Conservation (phyloP, 2,888 invertebrate genomes). For the Chrysolina americana region DNA sequence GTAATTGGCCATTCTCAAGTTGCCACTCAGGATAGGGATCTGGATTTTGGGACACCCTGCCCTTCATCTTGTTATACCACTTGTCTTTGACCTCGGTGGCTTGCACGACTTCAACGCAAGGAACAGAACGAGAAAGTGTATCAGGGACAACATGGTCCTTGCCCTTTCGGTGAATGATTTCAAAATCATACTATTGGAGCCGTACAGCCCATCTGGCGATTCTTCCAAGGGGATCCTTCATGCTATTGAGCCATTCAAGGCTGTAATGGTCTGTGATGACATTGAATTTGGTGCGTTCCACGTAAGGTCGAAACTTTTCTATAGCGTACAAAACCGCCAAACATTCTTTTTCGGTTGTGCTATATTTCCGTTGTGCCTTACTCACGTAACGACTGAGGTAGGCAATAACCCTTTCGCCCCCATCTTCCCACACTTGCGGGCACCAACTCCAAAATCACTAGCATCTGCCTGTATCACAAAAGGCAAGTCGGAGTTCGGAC, state of each 20-base stretch:
- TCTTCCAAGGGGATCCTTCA: too few species aligned
- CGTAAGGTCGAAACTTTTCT: slow-evolving; percentile 23
- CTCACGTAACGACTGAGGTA: not conserved
- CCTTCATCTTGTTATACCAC: not conserved
- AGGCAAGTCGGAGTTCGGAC: slow-evolving; percentile 21
- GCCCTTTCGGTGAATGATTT: too few species aligned
- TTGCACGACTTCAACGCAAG: not conserved
- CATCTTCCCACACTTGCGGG: not conserved
- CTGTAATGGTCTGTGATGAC: too few species aligned
- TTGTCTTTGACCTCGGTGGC: not conserved
- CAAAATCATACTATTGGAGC: too few species aligned
- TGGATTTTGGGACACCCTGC: not conserved
- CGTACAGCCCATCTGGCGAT: too few species aligned
- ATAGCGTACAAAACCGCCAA: not conserved
- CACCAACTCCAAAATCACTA: slow-evolving; percentile 16
- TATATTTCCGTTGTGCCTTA: not conserved
- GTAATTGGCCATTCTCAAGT: not conserved
- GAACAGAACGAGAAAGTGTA: slow-evolving; percentile 44
- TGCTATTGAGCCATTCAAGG: too few species aligned
- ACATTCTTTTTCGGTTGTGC: not conserved
- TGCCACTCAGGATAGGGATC: not conserved
- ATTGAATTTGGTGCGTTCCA: slow-evolving; percentile 45
- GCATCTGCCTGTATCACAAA: slow-evolving; percentile 19
- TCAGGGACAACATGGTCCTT: slow-evolving; percentile 45
- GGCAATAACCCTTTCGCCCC: not conserved